Base-by-base conservation (phyloP, 2,113 vertebrate genomes). In the Butastur rufipennis region DNA sequence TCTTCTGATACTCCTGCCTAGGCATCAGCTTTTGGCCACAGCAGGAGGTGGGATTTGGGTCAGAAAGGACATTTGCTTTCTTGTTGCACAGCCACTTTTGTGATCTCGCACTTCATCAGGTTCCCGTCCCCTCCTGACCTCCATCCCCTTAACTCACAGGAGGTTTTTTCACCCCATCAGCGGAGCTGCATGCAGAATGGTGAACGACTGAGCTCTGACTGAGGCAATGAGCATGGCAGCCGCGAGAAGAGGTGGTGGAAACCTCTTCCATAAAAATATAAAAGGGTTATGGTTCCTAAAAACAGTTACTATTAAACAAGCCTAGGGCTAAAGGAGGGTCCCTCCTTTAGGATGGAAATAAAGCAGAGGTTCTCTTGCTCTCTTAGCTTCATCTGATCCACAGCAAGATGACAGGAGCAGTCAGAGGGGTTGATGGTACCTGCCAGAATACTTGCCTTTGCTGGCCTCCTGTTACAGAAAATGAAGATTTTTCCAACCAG, bases 401-500 rank as follows among this genome's bases (percentile, higher is more conserved):
- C 45, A 94, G 42, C 53, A 93, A 10, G 15, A 34, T 80, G 74
- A 90, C 70, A 87, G 61, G 31, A 91, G 66, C 73, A 75, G 43
- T 68, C 43, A 73, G 62, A 84, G 53, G 47, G 25, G 56, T 31
- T 72, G 89, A 77, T 17, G 65, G 20, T 48, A 50, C 75, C 73
- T 91, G 77, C 68, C 50, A 40, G 75, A 78, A 81, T 50, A 48
- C 73, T 65, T 94, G 73, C 58, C 38, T 96, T 85, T 93, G 53
- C 96, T 90, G 74, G 73, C 70, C 75, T 92, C 38, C 66, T 82
- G 19, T 80, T 94, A 95, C 0, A 4, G 86, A 77, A 94, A 91
- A 91, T 12, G 48, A 91, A 91, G 73, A 59, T 91, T 87, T 93
- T 95, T 88, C 89, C 81, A 91, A 80, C 66, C 81, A 95, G 66